A percentile compares a stretch with the other conserved stretches of the same genome.
phyloP scores from a whole-genome alignment of 2,797 vertebrate genomes.

The Acropternis orthonyx region DNA sequence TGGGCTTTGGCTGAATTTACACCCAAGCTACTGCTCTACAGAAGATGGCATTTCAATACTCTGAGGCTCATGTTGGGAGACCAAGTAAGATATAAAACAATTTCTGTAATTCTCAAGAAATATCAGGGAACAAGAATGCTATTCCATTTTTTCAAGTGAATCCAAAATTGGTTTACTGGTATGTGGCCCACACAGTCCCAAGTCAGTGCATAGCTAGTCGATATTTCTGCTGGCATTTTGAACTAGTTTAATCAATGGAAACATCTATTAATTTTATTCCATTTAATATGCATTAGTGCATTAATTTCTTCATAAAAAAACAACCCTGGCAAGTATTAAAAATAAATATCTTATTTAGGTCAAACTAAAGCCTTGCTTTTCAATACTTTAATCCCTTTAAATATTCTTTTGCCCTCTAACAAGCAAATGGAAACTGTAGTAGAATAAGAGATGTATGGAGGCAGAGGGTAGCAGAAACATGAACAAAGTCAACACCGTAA shows the following conservation, averaged over 20 bases:
- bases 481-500: slow-evolving; percentile 25
- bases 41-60: not conserved
- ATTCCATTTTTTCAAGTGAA: slow-evolving; percentile 49
- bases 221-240: slow-evolving; percentile 72
- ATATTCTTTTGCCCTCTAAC: slow-evolving; percentile 74
- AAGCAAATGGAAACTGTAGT: slow-evolving; percentile 73
- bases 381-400: slow-evolving; percentile 71
- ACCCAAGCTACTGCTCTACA: slow-evolving; percentile 24
- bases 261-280: slow-evolving; percentile 48
- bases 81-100: not conserved
- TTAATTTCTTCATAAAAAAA: slow-evolving; percentile 66
- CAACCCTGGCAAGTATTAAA: slow-evolving; percentile 66
- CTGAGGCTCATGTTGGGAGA: not conserved
- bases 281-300: slow-evolving; percentile 71
- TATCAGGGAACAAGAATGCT: slow-evolving; percentile 37
- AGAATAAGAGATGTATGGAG: slow-evolving; percentile 55
- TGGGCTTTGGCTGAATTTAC: not conserved
- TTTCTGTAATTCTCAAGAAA: slow-evolving; percentile 31
- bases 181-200: slow-evolving; percentile 33
- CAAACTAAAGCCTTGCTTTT: slow-evolving; percentile 70
- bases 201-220: slow-evolving; percentile 75
- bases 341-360: slow-evolving; percentile 72
- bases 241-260: slow-evolving; percentile 57
- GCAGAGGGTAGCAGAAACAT: slow-evolving; percentile 48
- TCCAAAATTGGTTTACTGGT: slow-evolving; percentile 40